Conservation (phyloP, 2,797 vertebrate species). For the Rallus crepitans region DNA sequence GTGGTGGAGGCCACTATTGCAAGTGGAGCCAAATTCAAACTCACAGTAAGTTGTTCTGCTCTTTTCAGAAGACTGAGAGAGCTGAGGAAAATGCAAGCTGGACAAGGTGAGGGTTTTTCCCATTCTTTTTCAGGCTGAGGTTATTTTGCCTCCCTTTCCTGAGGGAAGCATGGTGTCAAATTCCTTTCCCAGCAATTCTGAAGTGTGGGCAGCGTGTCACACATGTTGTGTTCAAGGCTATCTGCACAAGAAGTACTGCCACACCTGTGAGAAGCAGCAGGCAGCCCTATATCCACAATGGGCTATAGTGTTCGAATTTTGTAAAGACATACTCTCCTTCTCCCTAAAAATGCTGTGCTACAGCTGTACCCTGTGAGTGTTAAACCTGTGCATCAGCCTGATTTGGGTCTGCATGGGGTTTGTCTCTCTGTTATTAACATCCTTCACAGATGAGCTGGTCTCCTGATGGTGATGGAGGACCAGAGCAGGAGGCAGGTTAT, state of each 20-base stretch:
- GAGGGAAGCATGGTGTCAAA: background rate
- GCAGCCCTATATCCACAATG: background rate
- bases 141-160: background rate
- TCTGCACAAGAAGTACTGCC: background rate
- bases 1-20: background rate
- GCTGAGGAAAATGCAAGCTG: background rate
- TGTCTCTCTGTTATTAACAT: background rate
- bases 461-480: background rate
- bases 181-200: background rate
- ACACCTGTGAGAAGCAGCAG: background rate
- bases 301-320: background rate
- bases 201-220: background rate
- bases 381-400: background rate
- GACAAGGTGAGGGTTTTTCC: background rate
- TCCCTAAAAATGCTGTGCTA: background rate
- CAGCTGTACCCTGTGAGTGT: background rate
- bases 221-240: background rate
- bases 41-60: background rate
- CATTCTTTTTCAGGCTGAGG: background rate
- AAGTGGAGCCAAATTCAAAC: background rate
- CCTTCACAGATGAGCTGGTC: background rate
- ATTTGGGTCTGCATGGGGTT: background rate
- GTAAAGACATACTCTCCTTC: background rate
- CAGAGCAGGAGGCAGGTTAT: background rate
- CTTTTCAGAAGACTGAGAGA: background rate